These are phyloP conservation scores for Rhadina sibilatrix DNA, from an alignment of 2,113 vertebrate species.

Conservation along the genomic window DNA sequence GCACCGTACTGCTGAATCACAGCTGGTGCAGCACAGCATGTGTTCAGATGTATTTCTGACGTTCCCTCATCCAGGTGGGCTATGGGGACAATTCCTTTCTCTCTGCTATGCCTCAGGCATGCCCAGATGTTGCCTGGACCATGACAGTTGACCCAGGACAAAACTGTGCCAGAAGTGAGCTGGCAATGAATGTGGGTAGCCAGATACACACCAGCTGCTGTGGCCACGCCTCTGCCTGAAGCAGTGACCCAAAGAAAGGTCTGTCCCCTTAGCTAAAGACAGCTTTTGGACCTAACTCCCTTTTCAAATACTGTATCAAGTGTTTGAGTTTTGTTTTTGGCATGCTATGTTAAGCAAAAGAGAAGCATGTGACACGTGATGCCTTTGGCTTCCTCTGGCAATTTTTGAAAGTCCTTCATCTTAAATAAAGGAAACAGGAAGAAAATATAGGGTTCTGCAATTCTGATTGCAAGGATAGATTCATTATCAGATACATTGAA, in stretches of 20 bases:
- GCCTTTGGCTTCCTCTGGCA: not conserved
- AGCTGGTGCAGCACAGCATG: not conserved
- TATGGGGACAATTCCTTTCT: not conserved
- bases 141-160: fast-evolving
- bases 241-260: not conserved
- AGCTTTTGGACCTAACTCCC: not conserved
- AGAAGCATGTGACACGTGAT: not conserved
- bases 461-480: not conserved
- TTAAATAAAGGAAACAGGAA: not conserved
- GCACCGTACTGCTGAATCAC: not conserved
- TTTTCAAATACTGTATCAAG: not conserved
- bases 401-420: not conserved
- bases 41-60: not conserved
- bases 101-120: not conserved
- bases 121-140: not conserved
- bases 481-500: not conserved
- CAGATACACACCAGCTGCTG: too few species aligned
- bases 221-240: not conserved
- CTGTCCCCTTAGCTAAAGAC: not conserved
- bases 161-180: not conserved
- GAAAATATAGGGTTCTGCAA: not conserved
- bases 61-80: not conserved
- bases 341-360: not conserved
- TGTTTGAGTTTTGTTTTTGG: not conserved
- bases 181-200: not conserved